Evolutionary conservation across 2,888 invertebrate genomes (phyloP).

Genomic region (Zhuqinia jingwanae): DNA sequence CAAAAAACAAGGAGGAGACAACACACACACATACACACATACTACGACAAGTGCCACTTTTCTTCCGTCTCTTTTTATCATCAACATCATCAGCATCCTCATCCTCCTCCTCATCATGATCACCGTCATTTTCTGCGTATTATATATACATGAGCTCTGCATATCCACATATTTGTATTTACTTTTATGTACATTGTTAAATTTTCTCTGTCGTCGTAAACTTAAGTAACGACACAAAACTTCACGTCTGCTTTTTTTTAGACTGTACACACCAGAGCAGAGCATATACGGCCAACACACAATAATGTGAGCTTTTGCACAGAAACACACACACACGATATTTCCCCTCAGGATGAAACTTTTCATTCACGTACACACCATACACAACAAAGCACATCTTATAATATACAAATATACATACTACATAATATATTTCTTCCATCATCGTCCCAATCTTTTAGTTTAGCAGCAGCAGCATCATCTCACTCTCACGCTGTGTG

Average conservation of each 20-base stretch:
- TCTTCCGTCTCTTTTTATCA: constrained; percentile 10
- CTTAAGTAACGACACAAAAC: constrained; percentile 53
- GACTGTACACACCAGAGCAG: no score
- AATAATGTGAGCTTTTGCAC: neutral
- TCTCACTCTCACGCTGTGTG: constrained; percentile 2
- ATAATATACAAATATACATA: neutral
- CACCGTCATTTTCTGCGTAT: neutral
- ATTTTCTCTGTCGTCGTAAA: constrained; percentile 39
- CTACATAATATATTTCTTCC: neutral
- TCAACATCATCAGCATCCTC: constrained; percentile 10
- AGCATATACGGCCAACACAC: no score
- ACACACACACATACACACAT: no score
- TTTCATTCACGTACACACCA: constrained; percentile 30
- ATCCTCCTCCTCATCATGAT: constrained; percentile 6
- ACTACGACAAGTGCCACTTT: constrained; percentile 9
- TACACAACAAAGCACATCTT: no score
- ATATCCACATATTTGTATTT: neutral
- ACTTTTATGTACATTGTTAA: constrained; percentile 39
- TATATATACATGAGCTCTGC: neutral
- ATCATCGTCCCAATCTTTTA: neutral
- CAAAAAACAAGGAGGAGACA: neutral
- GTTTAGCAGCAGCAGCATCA: neutral
- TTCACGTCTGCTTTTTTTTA: constrained; percentile 37
- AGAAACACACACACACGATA: neutral
- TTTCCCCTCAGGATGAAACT: constrained; percentile 41